These are phyloP conservation scores for Puffinus mauretanicus DNA, from an alignment of 2,113 vertebrate genomes.

Conservation along the genomic window DNA sequence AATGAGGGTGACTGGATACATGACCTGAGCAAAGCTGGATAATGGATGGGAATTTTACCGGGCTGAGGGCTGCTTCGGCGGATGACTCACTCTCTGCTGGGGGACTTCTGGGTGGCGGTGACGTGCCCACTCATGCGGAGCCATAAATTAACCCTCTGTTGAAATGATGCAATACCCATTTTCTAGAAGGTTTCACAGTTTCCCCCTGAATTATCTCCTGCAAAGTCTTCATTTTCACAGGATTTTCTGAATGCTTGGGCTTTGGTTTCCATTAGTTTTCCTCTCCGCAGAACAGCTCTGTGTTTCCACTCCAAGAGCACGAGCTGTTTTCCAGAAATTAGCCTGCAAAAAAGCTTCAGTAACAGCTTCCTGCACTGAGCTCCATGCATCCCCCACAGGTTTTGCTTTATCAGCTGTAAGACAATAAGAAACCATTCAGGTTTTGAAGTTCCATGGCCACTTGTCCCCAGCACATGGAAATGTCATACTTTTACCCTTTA, in stretches of 20 bases:
- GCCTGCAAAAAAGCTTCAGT: background rate
- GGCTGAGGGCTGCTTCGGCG: background rate
- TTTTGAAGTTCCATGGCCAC: background rate
- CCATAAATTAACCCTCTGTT: background rate
- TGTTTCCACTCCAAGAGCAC: background rate
- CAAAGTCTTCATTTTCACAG: background rate
- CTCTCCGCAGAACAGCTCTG: background rate
- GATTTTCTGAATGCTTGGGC: background rate
- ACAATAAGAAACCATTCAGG: background rate
- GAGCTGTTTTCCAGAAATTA: background rate
- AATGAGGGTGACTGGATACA: background rate
- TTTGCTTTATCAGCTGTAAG: background rate
- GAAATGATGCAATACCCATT: background rate
- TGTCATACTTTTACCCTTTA: background rate
- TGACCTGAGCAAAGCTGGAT: background rate
- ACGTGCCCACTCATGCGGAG: fast-evolving
- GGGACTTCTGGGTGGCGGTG: background rate
- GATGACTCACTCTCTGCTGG: background rate
- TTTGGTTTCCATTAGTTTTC: background rate
- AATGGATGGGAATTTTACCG: background rate
- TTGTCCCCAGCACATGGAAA: background rate
- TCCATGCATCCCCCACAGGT: background rate
- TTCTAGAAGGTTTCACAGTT: background rate
- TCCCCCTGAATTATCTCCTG: background rate
- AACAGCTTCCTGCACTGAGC: background rate